phyloP scores from a whole-genome alignment of 2,888 invertebrate species.

The Rhyacophila evoluta region DNA sequence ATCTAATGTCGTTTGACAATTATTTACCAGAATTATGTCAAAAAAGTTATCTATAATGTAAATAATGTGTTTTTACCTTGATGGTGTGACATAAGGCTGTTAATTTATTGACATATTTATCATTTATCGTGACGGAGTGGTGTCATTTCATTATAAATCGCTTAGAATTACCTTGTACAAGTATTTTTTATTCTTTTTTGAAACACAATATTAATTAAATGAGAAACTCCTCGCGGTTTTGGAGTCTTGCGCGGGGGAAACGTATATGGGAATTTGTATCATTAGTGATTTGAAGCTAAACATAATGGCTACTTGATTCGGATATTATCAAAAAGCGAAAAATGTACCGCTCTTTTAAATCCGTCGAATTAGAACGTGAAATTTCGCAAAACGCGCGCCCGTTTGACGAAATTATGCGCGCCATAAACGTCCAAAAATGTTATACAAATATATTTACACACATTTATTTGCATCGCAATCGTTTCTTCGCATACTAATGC shows the following conservation, averaged over 20 bases:
- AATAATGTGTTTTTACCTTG: too few relatives aligned
- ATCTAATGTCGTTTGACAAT: too few relatives aligned
- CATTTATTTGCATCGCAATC: constrained; percentile 15
- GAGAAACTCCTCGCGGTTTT: neutral
- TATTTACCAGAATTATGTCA: too few relatives aligned
- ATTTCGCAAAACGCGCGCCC: constrained; percentile 19
- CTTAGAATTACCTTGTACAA: too few relatives aligned
- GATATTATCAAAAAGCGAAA: constrained; percentile 1
- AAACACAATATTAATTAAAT: too few relatives aligned
- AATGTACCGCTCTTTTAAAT: constrained; percentile 18
- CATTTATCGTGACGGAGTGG: too few relatives aligned
- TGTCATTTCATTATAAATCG: too few relatives aligned
- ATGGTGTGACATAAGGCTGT: too few relatives aligned
- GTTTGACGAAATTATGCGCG: constrained; percentile 13
- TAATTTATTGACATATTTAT: too few relatives aligned
- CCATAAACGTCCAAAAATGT: constrained; percentile 18
- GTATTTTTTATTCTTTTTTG: too few relatives aligned
- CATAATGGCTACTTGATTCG: constrained; percentile 18
- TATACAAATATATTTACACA: constrained; percentile 22
- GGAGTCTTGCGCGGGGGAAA: neutral
- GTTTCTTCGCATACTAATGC: neutral
- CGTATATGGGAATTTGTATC: constrained; percentile 18
- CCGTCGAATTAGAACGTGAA: constrained; percentile 20
- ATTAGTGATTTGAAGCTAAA: constrained; percentile 22
- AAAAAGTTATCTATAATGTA: too few relatives aligned